A percentile compares a stretch with the other conserved stretches of the same genome.
These are phyloP conservation scores for Diadumene lineata DNA, from an alignment of 92 coral and sea anemone genomes.

Conservation along the genomic window DNA sequence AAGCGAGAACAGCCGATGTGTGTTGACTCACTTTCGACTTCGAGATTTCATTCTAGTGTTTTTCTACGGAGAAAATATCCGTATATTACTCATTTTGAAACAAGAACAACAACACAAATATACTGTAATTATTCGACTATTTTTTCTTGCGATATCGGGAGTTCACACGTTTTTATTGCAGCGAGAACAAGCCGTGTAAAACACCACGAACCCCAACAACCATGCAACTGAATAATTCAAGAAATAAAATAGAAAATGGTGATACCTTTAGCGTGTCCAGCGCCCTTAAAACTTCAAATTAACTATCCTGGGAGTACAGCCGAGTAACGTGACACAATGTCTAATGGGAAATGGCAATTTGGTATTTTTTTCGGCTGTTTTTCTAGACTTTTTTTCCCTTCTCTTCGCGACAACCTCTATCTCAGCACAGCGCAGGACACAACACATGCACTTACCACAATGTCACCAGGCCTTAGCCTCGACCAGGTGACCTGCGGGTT, in stretches of 20 bases:
- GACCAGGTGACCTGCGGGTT: constrained; percentile 26
- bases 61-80: constrained; percentile 32
- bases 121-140: not conserved
- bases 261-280: constrained; percentile 79
- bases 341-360: constrained; percentile 23
- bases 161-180: constrained; percentile 50
- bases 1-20: constrained; percentile 40
- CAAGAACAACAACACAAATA: not conserved
- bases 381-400: constrained; percentile 52
- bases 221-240: constrained; percentile 94
- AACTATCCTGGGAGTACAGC: constrained; percentile 9
- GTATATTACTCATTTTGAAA: constrained; percentile 3
- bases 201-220: constrained; percentile 90
- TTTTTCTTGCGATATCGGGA: constrained; percentile 10
- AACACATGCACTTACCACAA: constrained; percentile 84
- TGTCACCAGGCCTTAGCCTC: constrained; percentile 86
- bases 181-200: constrained; percentile 70
- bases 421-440: constrained; percentile 90
- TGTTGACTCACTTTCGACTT: constrained; percentile 89
- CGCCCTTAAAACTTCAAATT: constrained; percentile 45
- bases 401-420: constrained; percentile 67
- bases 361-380: constrained; percentile 33
- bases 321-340: constrained; percentile 4
- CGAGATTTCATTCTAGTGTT: constrained; percentile 68
- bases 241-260: constrained; percentile 84